Percentiles rank a stretch among this genome's conserved stretches.
phyloP scores from a whole-genome alignment of 2,888 invertebrate species.

The Xestia xanthographa region DNA sequence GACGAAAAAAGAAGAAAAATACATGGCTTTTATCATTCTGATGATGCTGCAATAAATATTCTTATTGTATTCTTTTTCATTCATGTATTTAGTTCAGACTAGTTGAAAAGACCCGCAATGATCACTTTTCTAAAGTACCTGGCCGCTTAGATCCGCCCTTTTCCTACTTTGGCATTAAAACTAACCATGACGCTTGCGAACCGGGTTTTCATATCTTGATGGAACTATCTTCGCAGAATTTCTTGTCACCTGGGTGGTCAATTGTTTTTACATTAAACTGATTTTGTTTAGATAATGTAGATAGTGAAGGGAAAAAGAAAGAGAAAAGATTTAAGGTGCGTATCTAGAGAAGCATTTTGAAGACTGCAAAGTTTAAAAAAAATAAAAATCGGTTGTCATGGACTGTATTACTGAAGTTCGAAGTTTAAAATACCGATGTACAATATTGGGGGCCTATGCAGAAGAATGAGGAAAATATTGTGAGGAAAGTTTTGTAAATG shows the following conservation, averaged over 20 bases:
- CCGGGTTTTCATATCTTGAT: constrained; percentile 18
- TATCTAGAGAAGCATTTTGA: too few relatives aligned
- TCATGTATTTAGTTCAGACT: neutral
- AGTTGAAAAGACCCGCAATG: neutral
- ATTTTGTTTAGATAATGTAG: neutral
- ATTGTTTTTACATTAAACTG: constrained; percentile 7
- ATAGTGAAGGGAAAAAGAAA: neutral
- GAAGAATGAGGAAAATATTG: too few relatives aligned
- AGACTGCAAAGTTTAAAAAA: too few relatives aligned
- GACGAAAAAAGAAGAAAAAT: neutral
- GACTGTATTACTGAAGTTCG: too few relatives aligned
- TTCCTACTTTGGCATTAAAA: constrained; percentile 28
- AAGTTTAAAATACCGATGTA: too few relatives aligned
- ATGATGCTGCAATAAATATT: neutral
- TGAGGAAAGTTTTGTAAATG: too few relatives aligned
- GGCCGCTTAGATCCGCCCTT: neutral
- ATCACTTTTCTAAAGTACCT: neutral
- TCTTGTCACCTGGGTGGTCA: constrained; percentile 32
- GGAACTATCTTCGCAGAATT: constrained; percentile 33
- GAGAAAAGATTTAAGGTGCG: neutral
- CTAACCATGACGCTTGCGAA: constrained; percentile 28
- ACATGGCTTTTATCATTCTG: neutral
- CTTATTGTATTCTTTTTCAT: neutral
- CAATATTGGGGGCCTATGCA: too few relatives aligned
- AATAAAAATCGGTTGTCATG: too few relatives aligned